Conservation (phyloP, 37 sponge, comb jelly and placozoan species). For the Amphimedon queenslandica region DNA sequence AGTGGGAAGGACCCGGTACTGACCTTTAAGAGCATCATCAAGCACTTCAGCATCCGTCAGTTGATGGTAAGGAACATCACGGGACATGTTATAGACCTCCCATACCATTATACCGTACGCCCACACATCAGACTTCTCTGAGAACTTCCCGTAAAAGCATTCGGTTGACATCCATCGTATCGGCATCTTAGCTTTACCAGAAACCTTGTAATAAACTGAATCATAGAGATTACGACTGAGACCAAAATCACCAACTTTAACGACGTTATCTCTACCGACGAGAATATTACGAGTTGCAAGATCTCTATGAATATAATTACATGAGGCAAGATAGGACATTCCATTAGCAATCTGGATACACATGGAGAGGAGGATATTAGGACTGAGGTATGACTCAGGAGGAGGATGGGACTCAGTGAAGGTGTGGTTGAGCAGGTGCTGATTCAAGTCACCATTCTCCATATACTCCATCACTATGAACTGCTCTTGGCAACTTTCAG, state of each 20-base stretch:
- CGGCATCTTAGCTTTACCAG: constrained; percentile 44
- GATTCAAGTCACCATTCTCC: constrained; percentile 43
- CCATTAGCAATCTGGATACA: constrained; percentile 48
- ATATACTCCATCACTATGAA: constrained; percentile 86
- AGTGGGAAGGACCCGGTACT: constrained; percentile 4
- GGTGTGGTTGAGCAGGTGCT: not conserved
- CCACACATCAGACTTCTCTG: constrained; percentile 63
- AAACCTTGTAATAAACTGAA: constrained; percentile 49
- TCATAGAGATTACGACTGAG: constrained; percentile 52
- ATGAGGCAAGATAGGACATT: constrained; percentile 61
- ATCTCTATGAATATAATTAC: constrained; percentile 65
- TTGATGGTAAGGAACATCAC: constrained; percentile 20
- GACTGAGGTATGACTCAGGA: not conserved
- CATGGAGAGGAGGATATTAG: constrained; percentile 36
- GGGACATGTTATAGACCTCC: constrained; percentile 44
- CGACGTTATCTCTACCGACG: constrained; percentile 41
- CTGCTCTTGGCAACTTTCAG: not conserved
- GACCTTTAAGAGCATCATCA: constrained; percentile 49
- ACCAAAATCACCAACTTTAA: constrained; percentile 68
- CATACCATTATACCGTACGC: constrained; percentile 67
- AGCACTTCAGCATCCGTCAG: constrained; percentile 48
- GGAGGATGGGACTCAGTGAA: constrained; percentile 2
- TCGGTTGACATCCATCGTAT: constrained; percentile 74
- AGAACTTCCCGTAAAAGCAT: constrained; percentile 62
- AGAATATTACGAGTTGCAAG: constrained; percentile 70